A percentile compares a stretch with the other conserved stretches of the same genome.
Conservation (phyloP, 2,113 vertebrate genomes). For the Tenrec ecaudatus region DNA sequence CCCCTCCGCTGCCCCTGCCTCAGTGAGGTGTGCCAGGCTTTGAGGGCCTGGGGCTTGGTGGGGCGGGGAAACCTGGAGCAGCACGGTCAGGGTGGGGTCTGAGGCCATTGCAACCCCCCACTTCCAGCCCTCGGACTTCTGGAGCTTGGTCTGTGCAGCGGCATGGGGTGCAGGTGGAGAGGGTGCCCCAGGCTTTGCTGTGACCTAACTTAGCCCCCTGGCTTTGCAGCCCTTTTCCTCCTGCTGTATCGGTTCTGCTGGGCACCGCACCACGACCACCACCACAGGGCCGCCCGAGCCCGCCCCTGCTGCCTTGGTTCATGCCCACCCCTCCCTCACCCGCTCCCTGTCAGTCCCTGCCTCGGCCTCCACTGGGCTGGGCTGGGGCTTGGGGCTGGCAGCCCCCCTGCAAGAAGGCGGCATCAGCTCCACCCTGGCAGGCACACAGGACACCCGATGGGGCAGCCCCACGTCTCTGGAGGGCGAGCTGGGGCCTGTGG, state of each 20-base stretch:
- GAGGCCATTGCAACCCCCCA: background rate
- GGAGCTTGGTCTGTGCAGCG: background rate
- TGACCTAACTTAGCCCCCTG: background rate
- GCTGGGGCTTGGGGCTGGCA: slow-evolving; percentile 82
- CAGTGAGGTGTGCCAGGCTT: slow-evolving; percentile 89
- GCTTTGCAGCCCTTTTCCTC: slow-evolving; percentile 94
- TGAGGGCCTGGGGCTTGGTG: background rate
- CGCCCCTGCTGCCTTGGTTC: slow-evolving; percentile 4
- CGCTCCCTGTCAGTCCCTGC: slow-evolving; percentile 94
- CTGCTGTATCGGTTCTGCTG: slow-evolving; percentile 97
- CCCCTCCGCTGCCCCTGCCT: slow-evolving; percentile 96
- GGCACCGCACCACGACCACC: slow-evolving; percentile 95
- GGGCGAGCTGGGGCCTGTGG: slow-evolving; percentile 94
- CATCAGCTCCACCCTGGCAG: slow-evolving; percentile 92
- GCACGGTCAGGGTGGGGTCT: background rate
- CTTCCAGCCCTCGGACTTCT: background rate
- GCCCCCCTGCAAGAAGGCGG: slow-evolving; percentile 85
- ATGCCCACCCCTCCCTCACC: slow-evolving; percentile 86
- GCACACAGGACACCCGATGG: slow-evolving; percentile 96
- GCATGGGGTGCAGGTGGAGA: background rate
- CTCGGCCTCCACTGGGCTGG: slow-evolving; percentile 81
- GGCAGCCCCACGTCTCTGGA: slow-evolving; percentile 97
- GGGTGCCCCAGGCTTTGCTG: background rate
- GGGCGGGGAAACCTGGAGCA: background rate
- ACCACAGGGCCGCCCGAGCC: slow-evolving; percentile 76